A percentile compares a stretch with the other conserved stretches of the same genome.
Conservation (phyloP, 2,113 vertebrate species). For the Hippocampus abdominalis region DNA sequence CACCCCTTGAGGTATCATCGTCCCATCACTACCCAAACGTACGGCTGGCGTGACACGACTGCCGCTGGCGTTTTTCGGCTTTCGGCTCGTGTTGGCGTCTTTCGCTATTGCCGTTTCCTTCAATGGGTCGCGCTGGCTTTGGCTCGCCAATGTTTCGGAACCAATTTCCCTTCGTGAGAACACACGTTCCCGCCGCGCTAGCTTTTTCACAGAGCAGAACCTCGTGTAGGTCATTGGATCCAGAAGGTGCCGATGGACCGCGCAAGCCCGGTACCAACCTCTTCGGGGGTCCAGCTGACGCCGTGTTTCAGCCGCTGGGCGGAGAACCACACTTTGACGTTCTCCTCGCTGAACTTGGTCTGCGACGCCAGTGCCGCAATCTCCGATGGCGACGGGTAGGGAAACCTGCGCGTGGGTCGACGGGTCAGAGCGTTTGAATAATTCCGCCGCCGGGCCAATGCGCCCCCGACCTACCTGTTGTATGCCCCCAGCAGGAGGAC, state of each 20-base stretch:
- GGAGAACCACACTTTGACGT: conserved; percentile 98
- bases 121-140: too few relatives aligned
- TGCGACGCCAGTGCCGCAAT: conserved; percentile 88
- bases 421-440: background rate
- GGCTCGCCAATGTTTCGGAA: too few relatives aligned
- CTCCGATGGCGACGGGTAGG: conserved; percentile 91
- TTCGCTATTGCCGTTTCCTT: too few relatives aligned
- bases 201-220: background rate
- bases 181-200: too few relatives aligned
- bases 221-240: background rate
- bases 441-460: background rate
- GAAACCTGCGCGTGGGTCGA: conserved; percentile 71
- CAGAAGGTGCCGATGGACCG: background rate
- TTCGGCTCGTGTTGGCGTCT: too few relatives aligned
- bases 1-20: too few relatives aligned
- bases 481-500: conserved; percentile 89
- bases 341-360: conserved; percentile 94
- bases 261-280: conserved; percentile 63
- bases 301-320: conserved; percentile 95
- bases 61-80: too few relatives aligned
- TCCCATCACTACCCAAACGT: too few relatives aligned
- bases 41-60: too few relatives aligned
- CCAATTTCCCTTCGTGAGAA: too few relatives aligned
- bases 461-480: conserved; percentile 74
- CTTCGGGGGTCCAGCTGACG: conserved; percentile 96